Conservation (phyloP, 2,888 invertebrate species). For the Lomographa bimaculata region DNA sequence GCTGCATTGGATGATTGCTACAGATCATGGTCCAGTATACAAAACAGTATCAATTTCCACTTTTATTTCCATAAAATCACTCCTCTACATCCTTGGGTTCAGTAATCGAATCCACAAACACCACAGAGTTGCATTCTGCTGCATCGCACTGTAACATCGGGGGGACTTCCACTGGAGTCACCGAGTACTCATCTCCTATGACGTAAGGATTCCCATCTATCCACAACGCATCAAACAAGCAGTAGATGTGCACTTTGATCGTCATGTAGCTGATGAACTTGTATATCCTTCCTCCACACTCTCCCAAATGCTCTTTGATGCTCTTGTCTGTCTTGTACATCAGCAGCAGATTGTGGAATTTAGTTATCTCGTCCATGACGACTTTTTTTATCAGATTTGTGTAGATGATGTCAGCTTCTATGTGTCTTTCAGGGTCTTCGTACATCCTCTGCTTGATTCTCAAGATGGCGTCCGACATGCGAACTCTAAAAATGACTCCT, state of each 20-base stretch:
- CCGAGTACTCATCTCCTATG: constrained; percentile 74
- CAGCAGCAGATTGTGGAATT: constrained; percentile 68
- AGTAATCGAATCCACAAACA: constrained; percentile 74
- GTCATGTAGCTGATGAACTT: constrained; percentile 79
- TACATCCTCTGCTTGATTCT: constrained; percentile 76
- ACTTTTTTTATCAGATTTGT: constrained; percentile 75
- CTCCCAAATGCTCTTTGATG: constrained; percentile 74
- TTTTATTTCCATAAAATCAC: constrained; percentile 39
- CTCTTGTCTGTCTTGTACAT: constrained; percentile 77
- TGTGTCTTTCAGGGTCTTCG: constrained; percentile 73
- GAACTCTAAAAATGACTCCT: constrained; percentile 70
- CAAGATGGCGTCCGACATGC: constrained; percentile 76
- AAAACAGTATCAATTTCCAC: no score
- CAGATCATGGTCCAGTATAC: no score
- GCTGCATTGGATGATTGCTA: no score
- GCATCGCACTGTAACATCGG: constrained; percentile 76
- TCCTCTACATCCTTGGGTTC: constrained; percentile 74
- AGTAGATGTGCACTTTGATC: constrained; percentile 75
- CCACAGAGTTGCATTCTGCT: constrained; percentile 70
- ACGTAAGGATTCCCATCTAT: constrained; percentile 77
- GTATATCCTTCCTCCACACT: constrained; percentile 73
- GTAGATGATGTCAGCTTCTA: constrained; percentile 75
- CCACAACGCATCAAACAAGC: constrained; percentile 74
- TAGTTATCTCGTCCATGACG: constrained; percentile 75
- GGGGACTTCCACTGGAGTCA: constrained; percentile 72